phyloP scores from a whole-genome alignment of 92 coral and sea anemone genomes.

The Epizoanthus scotinus region DNA sequence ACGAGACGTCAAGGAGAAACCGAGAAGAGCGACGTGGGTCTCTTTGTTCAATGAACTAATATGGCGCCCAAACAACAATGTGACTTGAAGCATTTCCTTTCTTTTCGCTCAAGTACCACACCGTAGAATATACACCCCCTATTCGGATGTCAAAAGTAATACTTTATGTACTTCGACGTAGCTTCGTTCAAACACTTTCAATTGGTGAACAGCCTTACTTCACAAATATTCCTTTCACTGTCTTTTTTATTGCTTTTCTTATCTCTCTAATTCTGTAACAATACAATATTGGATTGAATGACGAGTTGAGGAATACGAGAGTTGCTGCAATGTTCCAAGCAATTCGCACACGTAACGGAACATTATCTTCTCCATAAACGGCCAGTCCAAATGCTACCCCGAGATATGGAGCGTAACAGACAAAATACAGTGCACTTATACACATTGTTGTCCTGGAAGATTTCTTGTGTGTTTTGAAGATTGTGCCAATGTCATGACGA shows the following conservation, averaged over 20 bases:
- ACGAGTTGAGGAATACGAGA: neutral
- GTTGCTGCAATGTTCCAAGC: slow-evolving; percentile 11
- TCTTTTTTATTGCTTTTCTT: neutral
- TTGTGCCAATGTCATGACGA: neutral
- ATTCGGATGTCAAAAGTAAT: too few relatives aligned
- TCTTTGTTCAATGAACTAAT: too few relatives aligned
- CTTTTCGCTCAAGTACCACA: too few relatives aligned
- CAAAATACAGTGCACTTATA: neutral
- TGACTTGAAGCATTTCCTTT: too few relatives aligned
- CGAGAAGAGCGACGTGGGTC: too few relatives aligned
- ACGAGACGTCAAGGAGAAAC: too few relatives aligned
- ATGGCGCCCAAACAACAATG: too few relatives aligned
- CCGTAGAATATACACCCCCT: too few relatives aligned
- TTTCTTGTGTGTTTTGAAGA: neutral
- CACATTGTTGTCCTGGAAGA: slow-evolving; percentile 10
- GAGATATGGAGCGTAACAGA: slow-evolving; percentile 6
- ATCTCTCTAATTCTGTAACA: slow-evolving; percentile 1
- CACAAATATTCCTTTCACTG: neutral
- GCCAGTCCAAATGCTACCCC: slow-evolving; percentile 1
- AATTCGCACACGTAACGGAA: neutral
- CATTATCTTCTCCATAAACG: neutral
- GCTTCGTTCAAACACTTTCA: too few relatives aligned
- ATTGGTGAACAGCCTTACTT: neutral
- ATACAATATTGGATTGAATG: neutral
- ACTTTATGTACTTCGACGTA: too few relatives aligned